Conservation (phyloP, 2,888 invertebrate genomes). For the Heterodera filipjevi region DNA sequence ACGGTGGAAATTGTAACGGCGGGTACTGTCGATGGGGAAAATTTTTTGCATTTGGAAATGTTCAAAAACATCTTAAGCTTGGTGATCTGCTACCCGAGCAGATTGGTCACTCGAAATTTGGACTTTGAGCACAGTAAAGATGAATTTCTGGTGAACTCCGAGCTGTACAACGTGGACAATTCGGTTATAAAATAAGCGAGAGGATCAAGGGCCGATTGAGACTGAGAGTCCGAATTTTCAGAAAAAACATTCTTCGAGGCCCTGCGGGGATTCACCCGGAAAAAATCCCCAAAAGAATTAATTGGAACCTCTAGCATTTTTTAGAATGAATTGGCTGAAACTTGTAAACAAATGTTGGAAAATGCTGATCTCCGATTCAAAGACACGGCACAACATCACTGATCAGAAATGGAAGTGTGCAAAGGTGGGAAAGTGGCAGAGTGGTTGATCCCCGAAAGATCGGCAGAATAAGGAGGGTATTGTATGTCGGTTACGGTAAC, state of each 20-base stretch:
- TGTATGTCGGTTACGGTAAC: too few species aligned
- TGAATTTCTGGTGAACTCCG: neutral
- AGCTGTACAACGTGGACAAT: neutral
- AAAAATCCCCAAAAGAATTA: too few species aligned
- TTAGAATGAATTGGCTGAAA: neutral
- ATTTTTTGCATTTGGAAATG: neutral
- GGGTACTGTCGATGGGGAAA: neutral
- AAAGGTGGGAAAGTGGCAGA: too few species aligned
- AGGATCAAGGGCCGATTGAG: neutral
- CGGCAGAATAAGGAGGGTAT: too few species aligned
- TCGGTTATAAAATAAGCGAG: neutral
- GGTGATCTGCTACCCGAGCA: neutral
- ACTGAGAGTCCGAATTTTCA: neutral
- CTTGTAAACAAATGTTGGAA: neutral
- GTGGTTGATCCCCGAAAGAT: too few species aligned
- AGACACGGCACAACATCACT: neutral
- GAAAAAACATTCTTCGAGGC: neutral
- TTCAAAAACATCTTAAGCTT: neutral
- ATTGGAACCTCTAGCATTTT: too few species aligned
- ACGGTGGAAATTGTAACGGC: neutral
- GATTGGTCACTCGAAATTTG: neutral
- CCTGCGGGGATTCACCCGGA: too few species aligned
- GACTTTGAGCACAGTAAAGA: neutral
- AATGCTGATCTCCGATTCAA: neutral
- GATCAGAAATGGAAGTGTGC: too few species aligned